Base-by-base conservation (phyloP, 2,888 invertebrate genomes). In the Autographa gamma region DNA sequence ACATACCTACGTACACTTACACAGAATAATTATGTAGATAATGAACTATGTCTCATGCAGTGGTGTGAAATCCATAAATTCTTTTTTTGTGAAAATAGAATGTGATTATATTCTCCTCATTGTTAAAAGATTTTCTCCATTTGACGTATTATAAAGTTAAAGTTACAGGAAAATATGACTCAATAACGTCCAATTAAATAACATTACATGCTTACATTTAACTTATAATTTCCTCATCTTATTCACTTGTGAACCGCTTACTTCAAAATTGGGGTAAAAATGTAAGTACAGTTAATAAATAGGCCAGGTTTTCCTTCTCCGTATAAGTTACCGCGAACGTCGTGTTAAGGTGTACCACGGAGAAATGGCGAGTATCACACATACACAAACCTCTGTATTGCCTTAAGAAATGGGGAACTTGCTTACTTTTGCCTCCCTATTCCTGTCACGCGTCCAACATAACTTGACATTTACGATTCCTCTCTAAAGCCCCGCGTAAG, bases 321-420 rank as follows among this genome's bases (percentile, higher is more conserved):
- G 82, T 89, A 89, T 77, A 92, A 88, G 87, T 88, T 85, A 86
- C 94, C 95, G 87, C 93, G 91, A 94, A 93, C 93, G 92, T 87
- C 91, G 93, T 94, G 94, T 93, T 91, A 92, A 93, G 93, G 95
- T 92, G 88, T 88, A 83, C 90, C 90, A 85, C 87, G 86, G 81
- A 88, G 87, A 84, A 89, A 92, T 89, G 84, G 85, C 86, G 86
- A 90, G 89, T 91, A 93, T 91, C 93, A 91, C 91, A 93, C 89
- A 93, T 90, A 90, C 89, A 93, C 88, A 92, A 86, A 88, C 86
- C 80, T 82, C 80, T 84, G 88, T 88, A 90, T 88, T 85, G 93
- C 93, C 94, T 90, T 87, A 88, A 94, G 94, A 88, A 93, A 94
- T 88, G 88, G 93, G 94, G 92, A 90, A 90, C 91, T 92, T 91